These are phyloP conservation scores for Colossoma macropomum DNA, from an alignment of 2,113 vertebrate genomes.

Conservation along the genomic window DNA sequence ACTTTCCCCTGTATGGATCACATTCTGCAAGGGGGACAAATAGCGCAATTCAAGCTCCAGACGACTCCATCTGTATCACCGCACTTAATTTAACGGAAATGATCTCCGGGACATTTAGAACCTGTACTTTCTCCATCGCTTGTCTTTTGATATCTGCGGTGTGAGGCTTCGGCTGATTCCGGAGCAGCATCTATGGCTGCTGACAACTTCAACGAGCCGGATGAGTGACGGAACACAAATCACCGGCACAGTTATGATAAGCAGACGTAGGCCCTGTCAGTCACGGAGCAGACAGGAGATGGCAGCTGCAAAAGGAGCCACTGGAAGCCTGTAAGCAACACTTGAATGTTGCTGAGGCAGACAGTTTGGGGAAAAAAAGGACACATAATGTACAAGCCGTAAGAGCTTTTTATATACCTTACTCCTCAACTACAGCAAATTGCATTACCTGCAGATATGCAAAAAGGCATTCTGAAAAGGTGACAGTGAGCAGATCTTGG, in stretches of 20 bases:
- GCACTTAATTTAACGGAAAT: neutral
- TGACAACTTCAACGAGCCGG: conserved; percentile 58
- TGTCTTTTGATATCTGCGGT: conserved; percentile 48
- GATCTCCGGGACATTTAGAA: neutral
- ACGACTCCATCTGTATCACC: conserved; percentile 15
- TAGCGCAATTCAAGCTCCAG: conserved; percentile 4
- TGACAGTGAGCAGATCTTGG: neutral
- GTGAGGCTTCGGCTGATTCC: conserved; percentile 27
- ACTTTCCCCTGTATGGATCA: conserved; percentile 25
- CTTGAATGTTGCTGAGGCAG: conserved; percentile 5
- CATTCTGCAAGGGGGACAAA: conserved; percentile 17
- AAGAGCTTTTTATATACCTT: neutral
- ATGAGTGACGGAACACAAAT: conserved; percentile 59
- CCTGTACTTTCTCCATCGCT: neutral
- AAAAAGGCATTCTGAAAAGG: neutral
- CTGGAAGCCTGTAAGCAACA: conserved; percentile 14
- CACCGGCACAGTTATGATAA: conserved; percentile 59
- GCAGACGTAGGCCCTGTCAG: conserved; percentile 64
- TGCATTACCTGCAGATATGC: neutral
- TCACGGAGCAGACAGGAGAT: conserved; percentile 55
- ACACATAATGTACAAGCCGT: neutral
- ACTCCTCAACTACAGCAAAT: neutral
- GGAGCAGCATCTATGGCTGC: conserved; percentile 30
- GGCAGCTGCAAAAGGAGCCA: conserved; percentile 16
- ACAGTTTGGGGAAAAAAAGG: neutral